phyloP scores from a whole-genome alignment of 2,797 vertebrate species.

The Alosa sapidissima region DNA sequence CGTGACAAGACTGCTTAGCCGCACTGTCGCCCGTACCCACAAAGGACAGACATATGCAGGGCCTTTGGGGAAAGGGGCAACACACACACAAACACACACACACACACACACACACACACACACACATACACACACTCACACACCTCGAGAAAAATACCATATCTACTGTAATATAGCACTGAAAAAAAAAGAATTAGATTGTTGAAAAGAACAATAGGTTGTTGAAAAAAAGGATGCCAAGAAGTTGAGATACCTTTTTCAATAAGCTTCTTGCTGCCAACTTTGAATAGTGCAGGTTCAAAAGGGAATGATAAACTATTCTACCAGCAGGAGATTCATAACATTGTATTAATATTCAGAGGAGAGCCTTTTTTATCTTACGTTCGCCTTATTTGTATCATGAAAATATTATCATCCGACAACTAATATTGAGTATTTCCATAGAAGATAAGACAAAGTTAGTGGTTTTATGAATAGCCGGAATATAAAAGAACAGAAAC shows the following conservation, averaged over 20 bases:
- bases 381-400: background rate
- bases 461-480: background rate
- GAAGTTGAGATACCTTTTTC: background rate
- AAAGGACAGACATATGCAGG: background rate
- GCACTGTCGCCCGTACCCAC: background rate
- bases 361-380: background rate
- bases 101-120: constrained; percentile 24
- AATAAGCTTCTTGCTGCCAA: background rate
- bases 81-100: constrained; percentile 27
- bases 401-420: background rate
- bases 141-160: background rate
- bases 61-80: background rate
- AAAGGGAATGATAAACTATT: background rate
- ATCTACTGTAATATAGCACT: background rate
- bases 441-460: background rate
- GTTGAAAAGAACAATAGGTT: background rate
- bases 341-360: background rate
- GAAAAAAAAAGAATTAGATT: background rate
- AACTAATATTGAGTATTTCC: constrained; percentile 2
- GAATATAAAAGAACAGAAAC: background rate
- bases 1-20: background rate
- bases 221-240: background rate
- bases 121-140: background rate
- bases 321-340: constrained; percentile 18
- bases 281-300: background rate